Percentiles rank a stretch among this genome's conserved stretches.
These are phyloP conservation scores for Columba livia DNA, from an alignment of 2,113 vertebrate genomes.

Conservation along the genomic window DNA sequence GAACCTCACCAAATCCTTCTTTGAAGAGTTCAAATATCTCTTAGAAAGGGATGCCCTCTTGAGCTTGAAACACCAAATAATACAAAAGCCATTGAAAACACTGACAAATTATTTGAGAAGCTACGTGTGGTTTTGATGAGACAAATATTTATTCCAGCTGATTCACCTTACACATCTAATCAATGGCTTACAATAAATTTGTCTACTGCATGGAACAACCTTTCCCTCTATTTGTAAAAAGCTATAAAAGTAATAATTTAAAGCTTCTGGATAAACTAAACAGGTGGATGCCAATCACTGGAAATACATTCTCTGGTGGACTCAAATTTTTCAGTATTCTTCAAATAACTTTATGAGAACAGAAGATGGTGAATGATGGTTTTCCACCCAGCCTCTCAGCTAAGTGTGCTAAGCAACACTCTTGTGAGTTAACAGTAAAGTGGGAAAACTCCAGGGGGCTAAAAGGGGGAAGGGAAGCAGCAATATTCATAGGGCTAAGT, in stretches of 20 bases:
- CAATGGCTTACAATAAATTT: background rate
- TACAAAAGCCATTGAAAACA: background rate
- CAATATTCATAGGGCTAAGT: fast-evolving
- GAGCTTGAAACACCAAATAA: background rate
- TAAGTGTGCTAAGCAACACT: background rate
- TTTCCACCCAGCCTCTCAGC: background rate
- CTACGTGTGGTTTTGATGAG: background rate
- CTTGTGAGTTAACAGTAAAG: background rate
- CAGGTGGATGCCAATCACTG: background rate
- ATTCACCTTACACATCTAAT: background rate
- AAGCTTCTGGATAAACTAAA: background rate
- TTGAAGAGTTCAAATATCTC: background rate
- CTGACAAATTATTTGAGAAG: background rate
- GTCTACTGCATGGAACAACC: background rate
- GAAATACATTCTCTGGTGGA: background rate
- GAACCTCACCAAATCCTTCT: background rate
- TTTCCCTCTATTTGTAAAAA: background rate
- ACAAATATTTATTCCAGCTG: background rate
- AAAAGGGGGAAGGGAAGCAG: background rate
- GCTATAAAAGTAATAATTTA: background rate
- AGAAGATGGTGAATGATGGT: background rate
- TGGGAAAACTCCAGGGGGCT: background rate
- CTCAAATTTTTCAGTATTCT: background rate
- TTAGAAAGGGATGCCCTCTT: conserved; percentile 12
- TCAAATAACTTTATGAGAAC: background rate